phyloP scores from a whole-genome alignment of 2,113 vertebrate species.

The Catharus minimus region DNA sequence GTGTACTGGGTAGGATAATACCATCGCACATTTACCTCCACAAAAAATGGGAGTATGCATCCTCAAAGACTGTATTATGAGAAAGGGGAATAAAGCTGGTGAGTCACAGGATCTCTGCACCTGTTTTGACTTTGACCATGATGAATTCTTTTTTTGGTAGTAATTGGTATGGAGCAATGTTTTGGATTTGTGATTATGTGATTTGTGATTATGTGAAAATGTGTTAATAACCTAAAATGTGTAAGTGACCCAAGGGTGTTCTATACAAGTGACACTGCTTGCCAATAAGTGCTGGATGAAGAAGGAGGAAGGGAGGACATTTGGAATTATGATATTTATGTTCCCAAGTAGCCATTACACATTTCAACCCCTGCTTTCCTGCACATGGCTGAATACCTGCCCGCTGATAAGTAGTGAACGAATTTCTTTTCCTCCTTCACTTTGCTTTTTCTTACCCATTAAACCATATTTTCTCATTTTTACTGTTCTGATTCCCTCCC shows the following conservation, averaged over 20 bases:
- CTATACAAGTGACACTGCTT: background rate
- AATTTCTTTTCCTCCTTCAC: background rate
- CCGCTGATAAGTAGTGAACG: accelerated
- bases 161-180: background rate
- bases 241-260: background rate
- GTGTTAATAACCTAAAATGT: background rate
- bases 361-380: background rate
- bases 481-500: background rate
- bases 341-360: accelerated
- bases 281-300: background rate
- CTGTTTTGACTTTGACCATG: background rate
- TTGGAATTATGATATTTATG: accelerated
- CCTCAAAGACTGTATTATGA: background rate
- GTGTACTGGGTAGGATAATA: background rate
- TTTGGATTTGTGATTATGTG: background rate
- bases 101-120: background rate
- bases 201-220: background rate
- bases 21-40: background rate
- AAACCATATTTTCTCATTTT: background rate
- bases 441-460: background rate
- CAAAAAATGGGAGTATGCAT: background rate
- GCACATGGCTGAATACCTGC: background rate
- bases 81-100: background rate
- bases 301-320: background rate
- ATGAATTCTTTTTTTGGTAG: background rate